phyloP scores from a whole-genome alignment of 2,113 vertebrate species.

The Aphyosemion australe region DNA sequence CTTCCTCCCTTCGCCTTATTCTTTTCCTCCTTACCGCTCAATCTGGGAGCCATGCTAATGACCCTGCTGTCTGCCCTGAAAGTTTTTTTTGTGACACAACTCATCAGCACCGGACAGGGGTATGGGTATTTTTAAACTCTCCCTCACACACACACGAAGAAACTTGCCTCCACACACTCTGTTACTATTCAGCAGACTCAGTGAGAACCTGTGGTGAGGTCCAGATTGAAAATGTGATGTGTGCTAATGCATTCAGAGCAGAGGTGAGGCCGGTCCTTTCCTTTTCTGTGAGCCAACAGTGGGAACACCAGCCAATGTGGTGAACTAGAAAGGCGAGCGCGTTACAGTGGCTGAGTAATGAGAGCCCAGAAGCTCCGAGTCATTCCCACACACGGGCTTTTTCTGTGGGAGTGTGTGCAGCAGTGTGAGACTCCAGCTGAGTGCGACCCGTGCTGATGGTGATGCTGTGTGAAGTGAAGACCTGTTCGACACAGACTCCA shows the following conservation, averaged over 20 bases:
- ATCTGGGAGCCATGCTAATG: constrained; percentile 64
- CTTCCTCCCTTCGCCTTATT: constrained; percentile 16
- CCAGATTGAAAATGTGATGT: constrained; percentile 72
- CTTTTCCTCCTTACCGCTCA: constrained; percentile 41
- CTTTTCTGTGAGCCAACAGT: constrained; percentile 62
- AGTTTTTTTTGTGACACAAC: constrained; percentile 59
- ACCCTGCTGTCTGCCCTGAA: constrained; percentile 51
- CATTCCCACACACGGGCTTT: constrained; percentile 31
- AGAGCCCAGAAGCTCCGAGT: constrained; percentile 62
- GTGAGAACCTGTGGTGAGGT: constrained; percentile 55
- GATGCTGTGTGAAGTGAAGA: constrained; percentile 73
- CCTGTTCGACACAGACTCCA: constrained; percentile 68
- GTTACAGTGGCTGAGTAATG: constrained; percentile 71
- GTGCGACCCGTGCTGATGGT: constrained; percentile 60
- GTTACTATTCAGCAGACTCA: constrained; percentile 58
- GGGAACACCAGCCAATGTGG: constrained; percentile 60
- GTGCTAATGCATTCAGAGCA: constrained; percentile 75
- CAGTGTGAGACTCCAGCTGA: constrained; percentile 63
- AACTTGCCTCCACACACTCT: constrained; percentile 45
- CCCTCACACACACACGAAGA: constrained; percentile 22
- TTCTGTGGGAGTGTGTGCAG: constrained; percentile 62
- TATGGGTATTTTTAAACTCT: constrained; percentile 61
- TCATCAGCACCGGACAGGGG: constrained; percentile 59
- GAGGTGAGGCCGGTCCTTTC: constrained; percentile 64
- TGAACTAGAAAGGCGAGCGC: constrained; percentile 51